Conservation (phyloP, 2,797 vertebrate genomes). For the Rhabdophis nuchalis region DNA sequence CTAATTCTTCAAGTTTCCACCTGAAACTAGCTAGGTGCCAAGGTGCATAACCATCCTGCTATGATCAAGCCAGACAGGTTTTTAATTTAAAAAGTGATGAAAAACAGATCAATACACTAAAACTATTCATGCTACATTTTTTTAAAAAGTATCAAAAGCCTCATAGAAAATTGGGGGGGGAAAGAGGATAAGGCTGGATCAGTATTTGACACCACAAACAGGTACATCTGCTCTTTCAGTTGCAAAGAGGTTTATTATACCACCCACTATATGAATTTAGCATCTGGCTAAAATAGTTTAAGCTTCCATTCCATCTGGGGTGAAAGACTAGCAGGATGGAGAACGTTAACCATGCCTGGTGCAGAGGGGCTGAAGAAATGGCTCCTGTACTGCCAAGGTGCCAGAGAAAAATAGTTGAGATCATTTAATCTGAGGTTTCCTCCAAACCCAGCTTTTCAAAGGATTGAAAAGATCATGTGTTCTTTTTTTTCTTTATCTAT, state of each 20-base stretch:
- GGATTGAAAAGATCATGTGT: conserved; percentile 19
- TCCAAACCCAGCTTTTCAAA: conserved; percentile 43
- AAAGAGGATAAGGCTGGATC: neutral
- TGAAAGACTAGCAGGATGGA: neutral
- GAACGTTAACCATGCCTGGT: conserved; percentile 33
- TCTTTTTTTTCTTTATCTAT: conserved; percentile 9
- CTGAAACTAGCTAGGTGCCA: neutral
- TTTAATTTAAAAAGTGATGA: neutral
- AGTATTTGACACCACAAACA: neutral
- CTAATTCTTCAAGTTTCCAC: neutral
- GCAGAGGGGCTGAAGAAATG: conserved; percentile 10
- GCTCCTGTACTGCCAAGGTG: conserved; percentile 36
- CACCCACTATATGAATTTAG: neutral
- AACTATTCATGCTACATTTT: neutral
- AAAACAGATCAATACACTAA: neutral
- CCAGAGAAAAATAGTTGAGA: conserved; percentile 16
- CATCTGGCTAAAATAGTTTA: neutral
- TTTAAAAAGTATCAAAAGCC: neutral
- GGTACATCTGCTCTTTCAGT: neutral
- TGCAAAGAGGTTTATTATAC: neutral
- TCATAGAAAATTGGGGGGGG: neutral
- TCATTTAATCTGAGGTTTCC: conserved; percentile 41
- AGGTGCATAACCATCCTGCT: neutral
- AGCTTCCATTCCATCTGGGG: neutral
- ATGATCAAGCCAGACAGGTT: neutral